Percentiles rank a stretch among this genome's conserved stretches.
phyloP scores from a whole-genome alignment of 2,797 vertebrate species.

The Scolopax bukidnonensis region DNA sequence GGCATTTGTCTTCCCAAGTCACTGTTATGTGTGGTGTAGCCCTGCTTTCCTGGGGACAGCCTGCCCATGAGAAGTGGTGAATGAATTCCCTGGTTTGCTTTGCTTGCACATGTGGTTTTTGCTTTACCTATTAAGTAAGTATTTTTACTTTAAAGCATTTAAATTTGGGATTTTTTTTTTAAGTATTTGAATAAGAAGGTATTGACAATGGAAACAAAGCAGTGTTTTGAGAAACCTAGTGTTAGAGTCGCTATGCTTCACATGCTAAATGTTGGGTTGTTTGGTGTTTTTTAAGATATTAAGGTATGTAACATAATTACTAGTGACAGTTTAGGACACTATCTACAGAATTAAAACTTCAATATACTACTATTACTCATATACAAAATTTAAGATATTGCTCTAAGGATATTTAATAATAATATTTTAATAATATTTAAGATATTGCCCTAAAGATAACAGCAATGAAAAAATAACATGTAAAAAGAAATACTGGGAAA shows the following conservation, averaged over 20 bases:
- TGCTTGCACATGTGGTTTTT: accelerated
- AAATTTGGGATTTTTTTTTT: neutral
- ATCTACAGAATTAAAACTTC: neutral
- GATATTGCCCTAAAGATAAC: neutral
- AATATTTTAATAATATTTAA: neutral
- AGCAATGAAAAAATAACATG: neutral
- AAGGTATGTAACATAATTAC: neutral
- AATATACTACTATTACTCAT: neutral
- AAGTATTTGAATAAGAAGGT: neutral
- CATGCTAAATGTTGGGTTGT: neutral
- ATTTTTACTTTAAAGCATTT: neutral
- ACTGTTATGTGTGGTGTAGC: accelerated
- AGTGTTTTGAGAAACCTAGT: neutral
- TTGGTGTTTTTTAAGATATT: neutral
- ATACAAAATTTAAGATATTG: neutral
- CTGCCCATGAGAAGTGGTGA: accelerated
- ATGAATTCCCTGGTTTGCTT: neutral
- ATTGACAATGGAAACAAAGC: neutral
- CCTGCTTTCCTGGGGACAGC: neutral
- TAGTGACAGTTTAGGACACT: neutral
- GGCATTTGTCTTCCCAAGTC: neutral
- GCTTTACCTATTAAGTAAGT: neutral
- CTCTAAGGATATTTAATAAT: no score
- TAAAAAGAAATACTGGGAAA: neutral
- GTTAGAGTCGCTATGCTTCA: neutral